Evolutionary conservation across 30 jellyfish, hydroid and myxozoan genomes (phyloP).

Genomic region (Morbakka virulenta): DNA sequence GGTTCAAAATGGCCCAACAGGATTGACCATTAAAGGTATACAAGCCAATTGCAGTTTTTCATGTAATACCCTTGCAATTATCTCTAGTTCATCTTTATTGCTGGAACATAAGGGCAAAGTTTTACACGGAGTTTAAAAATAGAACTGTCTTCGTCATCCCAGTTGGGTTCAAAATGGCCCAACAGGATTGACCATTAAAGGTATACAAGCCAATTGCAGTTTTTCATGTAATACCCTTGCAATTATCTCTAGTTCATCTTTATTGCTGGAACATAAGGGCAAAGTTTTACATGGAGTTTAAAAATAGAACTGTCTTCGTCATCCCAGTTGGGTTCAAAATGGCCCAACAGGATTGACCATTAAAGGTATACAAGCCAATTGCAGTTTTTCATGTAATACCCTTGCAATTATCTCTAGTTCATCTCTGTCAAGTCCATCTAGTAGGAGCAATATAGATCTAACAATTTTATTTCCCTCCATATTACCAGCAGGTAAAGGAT

Average conservation of each 20-base stretch:
- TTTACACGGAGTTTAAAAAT: too few relatives aligned
- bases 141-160: too few relatives aligned
- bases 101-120: too few relatives aligned
- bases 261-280: too few relatives aligned
- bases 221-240: conserved; percentile 90
- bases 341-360: conserved; percentile 90
- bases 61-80: conserved; percentile 77
- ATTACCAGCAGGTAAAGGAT: conserved; percentile 59
- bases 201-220: conserved; percentile 90
- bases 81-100: conserved; percentile 86
- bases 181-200: conserved; percentile 90
- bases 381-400: conserved; percentile 81
- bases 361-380: conserved; percentile 90
- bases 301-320: too few relatives aligned
- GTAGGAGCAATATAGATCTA: conserved; percentile 53
- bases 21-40: conserved; percentile 90
- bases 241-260: conserved; percentile 90
- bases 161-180: too few relatives aligned
- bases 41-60: conserved; percentile 88
- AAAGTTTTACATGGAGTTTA: too few relatives aligned
- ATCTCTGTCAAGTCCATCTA: conserved; percentile 85
- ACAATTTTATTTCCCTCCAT: conserved; percentile 74
- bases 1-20: too few relatives aligned
- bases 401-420: conserved; percentile 94
- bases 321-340: too few relatives aligned